A percentile compares a stretch with the other conserved stretches of the same genome.
These are phyloP conservation scores for Nymphalis polychloros DNA, from an alignment of 2,888 invertebrate species.

Conservation along the genomic window DNA sequence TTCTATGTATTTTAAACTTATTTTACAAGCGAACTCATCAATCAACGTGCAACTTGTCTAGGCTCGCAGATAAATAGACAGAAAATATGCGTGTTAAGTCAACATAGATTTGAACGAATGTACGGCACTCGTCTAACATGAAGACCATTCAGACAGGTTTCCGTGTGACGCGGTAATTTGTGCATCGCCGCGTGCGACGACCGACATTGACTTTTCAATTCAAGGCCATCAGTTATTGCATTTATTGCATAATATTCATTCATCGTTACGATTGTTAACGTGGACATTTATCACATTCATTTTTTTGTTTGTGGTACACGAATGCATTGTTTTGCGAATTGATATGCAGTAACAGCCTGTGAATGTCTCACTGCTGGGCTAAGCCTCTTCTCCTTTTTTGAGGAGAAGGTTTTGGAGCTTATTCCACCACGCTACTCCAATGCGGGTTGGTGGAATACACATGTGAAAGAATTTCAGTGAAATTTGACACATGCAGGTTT, in stretches of 20 bases:
- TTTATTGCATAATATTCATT: conserved; percentile 38
- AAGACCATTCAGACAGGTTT: conserved; percentile 49
- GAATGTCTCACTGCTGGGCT: too few relatives aligned
- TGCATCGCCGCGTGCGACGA: conserved; percentile 50
- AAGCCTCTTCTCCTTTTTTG: too few relatives aligned
- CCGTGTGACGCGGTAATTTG: conserved; percentile 54
- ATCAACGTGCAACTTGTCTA: too few relatives aligned
- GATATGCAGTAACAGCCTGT: too few relatives aligned
- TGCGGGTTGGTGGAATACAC: too few relatives aligned
- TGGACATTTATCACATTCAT: not conserved
- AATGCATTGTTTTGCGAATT: not conserved
- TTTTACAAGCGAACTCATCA: too few relatives aligned
- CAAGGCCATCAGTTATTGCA: conserved; percentile 61
- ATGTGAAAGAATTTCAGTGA: too few relatives aligned
- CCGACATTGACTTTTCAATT: conserved; percentile 59
- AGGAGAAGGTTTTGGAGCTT: too few relatives aligned
- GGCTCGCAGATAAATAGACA: too few relatives aligned
- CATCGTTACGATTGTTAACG: conserved; percentile 1
- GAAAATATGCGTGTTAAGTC: not conserved
- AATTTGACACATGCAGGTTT: too few relatives aligned
- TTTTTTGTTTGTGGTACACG: not conserved
- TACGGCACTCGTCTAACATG: conserved; percentile 20
- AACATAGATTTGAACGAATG: conserved; percentile 3
- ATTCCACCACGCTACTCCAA: too few relatives aligned
- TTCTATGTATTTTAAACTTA: too few relatives aligned